A percentile compares a stretch with the other conserved stretches of the same genome.
These are phyloP conservation scores for Vimba vimba DNA, from an alignment of 2,113 vertebrate genomes.

Conservation along the genomic window DNA sequence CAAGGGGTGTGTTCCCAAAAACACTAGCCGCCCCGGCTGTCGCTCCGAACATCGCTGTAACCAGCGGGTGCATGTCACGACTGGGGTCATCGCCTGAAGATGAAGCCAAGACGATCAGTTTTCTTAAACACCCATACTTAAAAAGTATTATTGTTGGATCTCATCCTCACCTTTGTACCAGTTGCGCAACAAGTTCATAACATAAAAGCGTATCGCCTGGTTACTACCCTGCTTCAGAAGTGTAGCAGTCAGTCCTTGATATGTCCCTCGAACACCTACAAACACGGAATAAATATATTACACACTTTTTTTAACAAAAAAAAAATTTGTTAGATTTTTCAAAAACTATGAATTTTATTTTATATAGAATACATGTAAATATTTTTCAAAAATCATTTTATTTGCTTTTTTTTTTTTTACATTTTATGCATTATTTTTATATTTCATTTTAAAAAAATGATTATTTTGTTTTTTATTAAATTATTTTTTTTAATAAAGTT, in stretches of 20 bases:
- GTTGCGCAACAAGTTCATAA: slow-evolving; percentile 80
- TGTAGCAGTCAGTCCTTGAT: slow-evolving; percentile 81
- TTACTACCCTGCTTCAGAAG: slow-evolving; percentile 81
- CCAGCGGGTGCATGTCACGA: slow-evolving; percentile 77
- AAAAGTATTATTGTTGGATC: neutral
- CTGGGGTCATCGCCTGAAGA: slow-evolving; percentile 75
- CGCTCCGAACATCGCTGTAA: slow-evolving; percentile 79
- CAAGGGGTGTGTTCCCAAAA: slow-evolving; percentile 83
- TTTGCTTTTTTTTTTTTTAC: neutral
- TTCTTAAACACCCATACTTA: no score
- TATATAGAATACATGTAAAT: no score
- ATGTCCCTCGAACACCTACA: slow-evolving; percentile 78
- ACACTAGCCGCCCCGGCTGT: slow-evolving; percentile 82
- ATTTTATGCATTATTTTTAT: neutral
- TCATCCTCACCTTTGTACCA: slow-evolving; percentile 80
- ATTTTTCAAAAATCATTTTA: neutral
- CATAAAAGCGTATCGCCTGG: slow-evolving; percentile 82
- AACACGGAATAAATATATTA: slow-evolving; percentile 15
- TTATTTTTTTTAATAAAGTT: no score
- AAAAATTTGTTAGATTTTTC: no score
- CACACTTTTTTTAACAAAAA: neutral
- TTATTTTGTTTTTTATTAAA: no score
- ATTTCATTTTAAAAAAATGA: no score
- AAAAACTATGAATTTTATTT: neutral
- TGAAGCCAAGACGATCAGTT: neutral